Evolutionary conservation across 2,888 invertebrate species (phyloP), one percentile per base, ranked within the genome.

Genomic region (Agriopis aurantiaria): DNA sequence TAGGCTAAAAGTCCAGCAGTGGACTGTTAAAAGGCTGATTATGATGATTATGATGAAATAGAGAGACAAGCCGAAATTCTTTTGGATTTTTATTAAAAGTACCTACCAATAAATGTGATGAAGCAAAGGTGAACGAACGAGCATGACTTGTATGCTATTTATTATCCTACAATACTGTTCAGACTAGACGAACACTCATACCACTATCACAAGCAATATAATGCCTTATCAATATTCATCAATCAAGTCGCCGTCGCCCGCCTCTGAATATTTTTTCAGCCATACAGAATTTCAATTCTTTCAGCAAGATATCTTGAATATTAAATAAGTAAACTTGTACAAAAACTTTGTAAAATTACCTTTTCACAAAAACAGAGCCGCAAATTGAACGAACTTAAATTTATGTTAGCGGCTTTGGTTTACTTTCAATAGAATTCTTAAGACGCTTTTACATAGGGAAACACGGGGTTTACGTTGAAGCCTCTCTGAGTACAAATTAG

Each of bases 191-290:
- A 41, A 60, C 51, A 41, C 41, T 60, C 49, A 51, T 8, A 40
- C 0, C 2, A 6, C 60, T 49, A 60, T 49, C 49, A 10, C 17
- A 11, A 40, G 8, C 33, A 60, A 10, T 7, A 14, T 14, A 40
- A 43, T 40, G 60, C 41, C 60, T 60, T 49, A 41, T 60, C 60
- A 60, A 60, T 60, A 60, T 60, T 60, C 60, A 60, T 60, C 60
- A 49, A 60, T 60, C 60, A 49, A 51, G 41, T 12, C 40, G 17
- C 5, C 12, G 1, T 33, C 45, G n/a, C 7, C 14, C 60, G 40
- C 40, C 46, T 48, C 48, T 14, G 40, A 41, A 49, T 60, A 49
- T 60, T 41, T 43, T 40, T 40, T 14, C 49, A 46, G 33, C 4
- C 41, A 41, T 51, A 60, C 51, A 49, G 60, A 60, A 60, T 60